Evolutionary conservation across 2,888 invertebrate genomes (phyloP).

Genomic region (Tryphoninae sp.): DNA sequence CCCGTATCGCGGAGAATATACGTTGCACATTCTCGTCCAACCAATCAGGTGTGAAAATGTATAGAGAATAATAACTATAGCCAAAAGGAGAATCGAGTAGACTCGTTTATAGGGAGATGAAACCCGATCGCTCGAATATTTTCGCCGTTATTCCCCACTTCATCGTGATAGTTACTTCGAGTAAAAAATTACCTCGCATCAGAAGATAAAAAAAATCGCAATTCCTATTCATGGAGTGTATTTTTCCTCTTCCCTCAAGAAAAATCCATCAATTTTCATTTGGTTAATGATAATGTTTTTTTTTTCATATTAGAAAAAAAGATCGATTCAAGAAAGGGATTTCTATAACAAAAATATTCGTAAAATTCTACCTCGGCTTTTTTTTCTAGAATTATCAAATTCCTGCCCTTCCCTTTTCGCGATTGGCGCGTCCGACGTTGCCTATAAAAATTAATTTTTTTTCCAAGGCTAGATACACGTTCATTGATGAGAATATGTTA

Average conservation of each 20-base stretch:
- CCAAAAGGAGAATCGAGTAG: slow-evolving; percentile 19
- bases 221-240: neutral
- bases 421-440: no score
- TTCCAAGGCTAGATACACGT: no score
- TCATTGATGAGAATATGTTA: no score
- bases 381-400: no score
- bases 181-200: neutral
- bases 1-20: neutral
- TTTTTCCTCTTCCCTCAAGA: neutral
- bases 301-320: no score
- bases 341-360: no score
- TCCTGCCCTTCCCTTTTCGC: no score
- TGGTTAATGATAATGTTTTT: no score
- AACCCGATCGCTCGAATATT: slow-evolving; percentile 20
- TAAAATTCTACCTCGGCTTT: no score
- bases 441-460: no score
- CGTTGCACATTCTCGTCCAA: neutral
- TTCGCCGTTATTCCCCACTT: slow-evolving; percentile 15
- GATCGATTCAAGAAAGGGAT: no score
- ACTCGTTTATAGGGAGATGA: slow-evolving; percentile 60
- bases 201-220: neutral
- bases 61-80: neutral
- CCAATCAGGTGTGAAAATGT: neutral
- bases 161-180: neutral
- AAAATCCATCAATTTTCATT: neutral